These are phyloP conservation scores for Corapipo altera DNA, from an alignment of 2,113 vertebrate species.

Conservation along the genomic window DNA sequence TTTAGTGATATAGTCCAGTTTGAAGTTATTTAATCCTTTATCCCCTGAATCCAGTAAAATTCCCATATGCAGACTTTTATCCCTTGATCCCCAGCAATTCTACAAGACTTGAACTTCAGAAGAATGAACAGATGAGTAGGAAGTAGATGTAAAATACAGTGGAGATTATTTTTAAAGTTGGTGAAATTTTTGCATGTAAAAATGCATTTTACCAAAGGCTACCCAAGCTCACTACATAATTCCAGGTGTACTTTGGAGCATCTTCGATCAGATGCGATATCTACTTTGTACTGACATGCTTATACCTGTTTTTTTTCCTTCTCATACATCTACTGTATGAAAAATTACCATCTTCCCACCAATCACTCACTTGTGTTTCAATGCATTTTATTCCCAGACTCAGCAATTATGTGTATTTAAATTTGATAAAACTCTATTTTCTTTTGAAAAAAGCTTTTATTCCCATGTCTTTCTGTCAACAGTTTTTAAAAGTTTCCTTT, in stretches of 20 bases:
- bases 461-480: not conserved
- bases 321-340: not conserved
- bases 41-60: not conserved
- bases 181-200: not conserved
- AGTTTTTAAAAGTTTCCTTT: not conserved
- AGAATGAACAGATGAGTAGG: not conserved
- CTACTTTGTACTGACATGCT: not conserved
- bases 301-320: not conserved
- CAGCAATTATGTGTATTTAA: not conserved
- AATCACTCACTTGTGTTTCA: not conserved
- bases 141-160: not conserved
- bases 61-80: not conserved
- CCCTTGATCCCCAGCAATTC: not conserved
- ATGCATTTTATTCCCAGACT: not conserved
- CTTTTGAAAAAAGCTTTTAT: not conserved
- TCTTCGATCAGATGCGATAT: not conserved
- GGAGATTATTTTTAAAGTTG: not conserved
- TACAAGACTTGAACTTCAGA: not conserved
- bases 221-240: not conserved
- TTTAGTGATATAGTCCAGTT: not conserved
- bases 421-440: not conserved
- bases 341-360: not conserved
- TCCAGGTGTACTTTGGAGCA: not conserved
- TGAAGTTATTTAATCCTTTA: not conserved
- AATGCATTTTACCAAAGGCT: not conserved